Base-by-base conservation (phyloP, 30 jellyfish, hydroid and myxozoan species). In the Haliclystus octoradiatus region DNA sequence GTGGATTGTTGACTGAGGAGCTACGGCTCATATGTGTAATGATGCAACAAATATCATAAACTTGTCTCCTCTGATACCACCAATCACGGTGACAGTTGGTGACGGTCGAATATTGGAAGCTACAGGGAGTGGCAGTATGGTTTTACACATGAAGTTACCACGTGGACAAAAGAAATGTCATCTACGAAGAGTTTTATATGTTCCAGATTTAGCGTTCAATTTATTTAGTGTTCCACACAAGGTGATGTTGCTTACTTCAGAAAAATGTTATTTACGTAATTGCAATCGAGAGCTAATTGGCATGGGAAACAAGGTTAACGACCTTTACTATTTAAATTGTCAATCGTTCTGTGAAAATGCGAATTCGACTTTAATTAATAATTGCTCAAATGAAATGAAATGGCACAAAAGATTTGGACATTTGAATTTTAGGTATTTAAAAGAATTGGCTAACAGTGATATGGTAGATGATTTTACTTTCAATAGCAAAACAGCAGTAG, bases 1-100 rank as follows among this genome's bases (percentile, higher is more conserved):
- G 34, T 79, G 85, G 85, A 68, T 62, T 49, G 63, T 79, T 9
- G 93, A 79, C 64, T 79, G 92, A 33, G 92, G 82, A 4, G 84
- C 84, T 28, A 50, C 92, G 1, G 28, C 72, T 46, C 85, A 31
- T 53, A 73, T 80, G 91, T 63, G 82, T 49, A 49, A 72, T 31
- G 79, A 79, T 19, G 19, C 14, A 19, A 40, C 9, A 19, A 9
- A 40, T 9, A 40, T 40, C 19, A 9, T 40, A 19, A 9, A 40
- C 19, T 19, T 40, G 57, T 5, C 9, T 5, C 14, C 19, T 19
- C 57, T 40, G 57, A 19, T 5, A 5, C 14, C 9, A 19, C 19
- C 57, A 40, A 9, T 5, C 57, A 19, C 9, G 19, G 57, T 40
- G 57, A 40, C 9, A 40, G 14, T 40, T 40, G 57, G 57, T 5